Evolutionary conservation across 2,113 vertebrate genomes (phyloP).

Genomic region (Onychostoma macrolepis): DNA sequence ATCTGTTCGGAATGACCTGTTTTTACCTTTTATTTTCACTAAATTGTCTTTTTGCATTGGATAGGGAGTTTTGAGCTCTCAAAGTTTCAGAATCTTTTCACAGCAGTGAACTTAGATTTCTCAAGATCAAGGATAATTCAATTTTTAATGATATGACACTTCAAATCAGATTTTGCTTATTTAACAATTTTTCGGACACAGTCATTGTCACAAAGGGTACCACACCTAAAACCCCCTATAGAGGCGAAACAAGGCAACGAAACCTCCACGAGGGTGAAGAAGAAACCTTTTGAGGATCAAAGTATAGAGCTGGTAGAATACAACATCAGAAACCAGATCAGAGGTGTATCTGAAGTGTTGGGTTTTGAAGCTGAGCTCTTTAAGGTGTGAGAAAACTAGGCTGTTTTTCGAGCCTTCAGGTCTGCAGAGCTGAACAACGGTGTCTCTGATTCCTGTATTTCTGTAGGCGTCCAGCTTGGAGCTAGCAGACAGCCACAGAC

Average conservation of each 20-base stretch:
- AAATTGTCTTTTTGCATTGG: not conserved
- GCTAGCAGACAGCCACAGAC: conserved; percentile 16
- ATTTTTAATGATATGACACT: not conserved
- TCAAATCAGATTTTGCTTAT: not conserved
- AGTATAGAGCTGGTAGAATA: not conserved
- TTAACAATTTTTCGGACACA: not conserved
- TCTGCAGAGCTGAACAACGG: conserved; percentile 30
- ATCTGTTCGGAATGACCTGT: not conserved
- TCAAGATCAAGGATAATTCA: not conserved
- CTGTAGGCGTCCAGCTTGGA: conserved; percentile 31
- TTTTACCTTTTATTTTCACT: not conserved
- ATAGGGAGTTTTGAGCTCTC: not conserved
- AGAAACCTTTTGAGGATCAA: not conserved
- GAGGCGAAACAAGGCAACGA: not conserved
- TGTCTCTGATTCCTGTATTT: conserved; percentile 30
- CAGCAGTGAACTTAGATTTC: not conserved
- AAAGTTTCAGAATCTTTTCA: not conserved
- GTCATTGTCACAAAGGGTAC: not conserved
- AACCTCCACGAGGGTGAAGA: not conserved
- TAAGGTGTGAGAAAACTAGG: not conserved
- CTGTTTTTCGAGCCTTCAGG: not conserved
- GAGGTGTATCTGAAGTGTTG: conserved; percentile 12
- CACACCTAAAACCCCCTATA: not conserved
- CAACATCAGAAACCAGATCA: conserved; percentile 1
- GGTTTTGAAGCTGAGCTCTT: conserved; percentile 11